These are phyloP conservation scores for Alaudala cheleensis DNA, from an alignment of 2,113 vertebrate genomes.

Conservation along the genomic window DNA sequence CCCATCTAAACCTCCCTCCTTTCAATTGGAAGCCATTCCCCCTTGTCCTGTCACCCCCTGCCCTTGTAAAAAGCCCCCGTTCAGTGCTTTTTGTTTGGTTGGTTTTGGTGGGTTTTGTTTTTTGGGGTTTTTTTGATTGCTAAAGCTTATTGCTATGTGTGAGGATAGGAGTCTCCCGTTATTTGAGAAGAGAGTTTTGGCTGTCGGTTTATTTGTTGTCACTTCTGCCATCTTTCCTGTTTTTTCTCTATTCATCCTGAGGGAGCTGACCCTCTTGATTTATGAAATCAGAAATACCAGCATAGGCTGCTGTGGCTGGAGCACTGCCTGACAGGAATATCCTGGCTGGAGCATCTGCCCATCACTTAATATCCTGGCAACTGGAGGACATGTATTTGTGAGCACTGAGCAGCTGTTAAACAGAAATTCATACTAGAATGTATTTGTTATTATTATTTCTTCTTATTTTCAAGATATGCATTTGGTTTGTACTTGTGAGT, in stretches of 20 bases:
- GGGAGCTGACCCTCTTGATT: background rate
- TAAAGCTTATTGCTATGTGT: background rate
- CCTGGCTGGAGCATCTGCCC: background rate
- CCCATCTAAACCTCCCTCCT: background rate
- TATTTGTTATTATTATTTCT: background rate
- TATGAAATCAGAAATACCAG: background rate
- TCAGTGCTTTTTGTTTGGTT: background rate
- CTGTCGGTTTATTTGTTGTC: background rate
- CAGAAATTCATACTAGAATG: background rate
- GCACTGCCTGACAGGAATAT: background rate
- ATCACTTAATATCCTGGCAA: background rate
- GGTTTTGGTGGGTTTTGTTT: background rate
- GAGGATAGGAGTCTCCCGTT: rapidly evolving
- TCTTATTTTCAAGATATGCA: background rate
- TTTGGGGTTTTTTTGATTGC: background rate
- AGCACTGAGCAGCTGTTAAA: background rate
- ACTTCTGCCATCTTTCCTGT: background rate
- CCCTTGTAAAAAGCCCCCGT: background rate
- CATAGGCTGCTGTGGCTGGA: background rate
- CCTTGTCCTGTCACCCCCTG: background rate
- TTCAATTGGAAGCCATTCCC: background rate
- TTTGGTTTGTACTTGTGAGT: background rate
- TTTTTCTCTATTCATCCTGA: background rate
- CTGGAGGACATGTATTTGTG: background rate
- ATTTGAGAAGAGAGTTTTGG: background rate